A percentile compares a stretch with the other conserved stretches of the same genome.
Evolutionary conservation across 2,113 vertebrate species (phyloP).

Genomic region (Eira barbara): DNA sequence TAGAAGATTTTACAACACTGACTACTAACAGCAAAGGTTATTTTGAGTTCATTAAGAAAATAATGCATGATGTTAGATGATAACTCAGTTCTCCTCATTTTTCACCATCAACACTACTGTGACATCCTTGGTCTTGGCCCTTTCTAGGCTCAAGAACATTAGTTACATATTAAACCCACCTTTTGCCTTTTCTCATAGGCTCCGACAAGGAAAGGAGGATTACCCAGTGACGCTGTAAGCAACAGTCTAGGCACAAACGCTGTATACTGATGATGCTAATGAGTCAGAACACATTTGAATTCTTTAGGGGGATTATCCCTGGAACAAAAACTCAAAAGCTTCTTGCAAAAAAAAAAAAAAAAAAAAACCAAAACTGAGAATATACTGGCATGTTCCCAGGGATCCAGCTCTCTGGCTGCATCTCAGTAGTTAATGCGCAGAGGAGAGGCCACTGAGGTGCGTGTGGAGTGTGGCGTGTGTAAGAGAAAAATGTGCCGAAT

Average conservation of each 20-base stretch:
- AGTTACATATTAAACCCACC: background rate
- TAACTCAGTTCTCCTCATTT: background rate
- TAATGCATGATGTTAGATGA: background rate
- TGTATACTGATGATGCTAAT: background rate
- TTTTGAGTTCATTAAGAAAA: background rate
- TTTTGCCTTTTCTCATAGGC: background rate
- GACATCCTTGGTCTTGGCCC: background rate
- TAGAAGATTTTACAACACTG: background rate
- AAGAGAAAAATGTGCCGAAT: background rate
- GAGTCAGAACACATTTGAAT: background rate
- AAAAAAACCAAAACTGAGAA: no score
- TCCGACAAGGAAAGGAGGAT: background rate
- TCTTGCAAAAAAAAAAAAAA: no score
- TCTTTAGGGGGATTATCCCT: background rate
- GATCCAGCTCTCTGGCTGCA: background rate
- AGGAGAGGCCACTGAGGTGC: background rate
- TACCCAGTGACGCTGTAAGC: background rate
- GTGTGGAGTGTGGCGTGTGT: fast-evolving
- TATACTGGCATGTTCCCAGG: background rate
- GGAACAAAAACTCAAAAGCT: background rate
- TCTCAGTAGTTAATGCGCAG: background rate
- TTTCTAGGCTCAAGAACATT: background rate
- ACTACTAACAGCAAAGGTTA: background rate
- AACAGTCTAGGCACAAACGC: background rate
- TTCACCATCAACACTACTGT: background rate